Conservation (phyloP, 2,888 invertebrate species). For the Stenoptilia bipunctidactyla region DNA sequence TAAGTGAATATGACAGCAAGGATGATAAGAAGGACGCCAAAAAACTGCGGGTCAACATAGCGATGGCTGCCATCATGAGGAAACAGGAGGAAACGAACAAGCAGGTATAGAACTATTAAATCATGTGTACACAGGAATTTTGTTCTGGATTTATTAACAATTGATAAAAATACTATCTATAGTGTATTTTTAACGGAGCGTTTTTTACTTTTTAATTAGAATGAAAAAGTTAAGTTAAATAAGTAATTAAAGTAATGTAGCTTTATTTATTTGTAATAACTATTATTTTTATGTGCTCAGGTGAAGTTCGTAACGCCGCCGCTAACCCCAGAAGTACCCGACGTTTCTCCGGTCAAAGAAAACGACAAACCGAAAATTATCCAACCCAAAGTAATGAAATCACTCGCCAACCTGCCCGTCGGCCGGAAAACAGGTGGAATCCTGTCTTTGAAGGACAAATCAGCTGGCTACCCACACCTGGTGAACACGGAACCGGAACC, state of each 20-base stretch:
- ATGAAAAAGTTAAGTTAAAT: too few species aligned
- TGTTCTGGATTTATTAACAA: neutral
- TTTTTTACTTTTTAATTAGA: too few species aligned
- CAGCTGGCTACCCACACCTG: slow-evolving; percentile 62
- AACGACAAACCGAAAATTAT: slow-evolving; percentile 44
- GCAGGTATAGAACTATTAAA: slow-evolving; percentile 69
- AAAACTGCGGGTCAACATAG: slow-evolving; percentile 80
- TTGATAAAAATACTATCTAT: too few species aligned
- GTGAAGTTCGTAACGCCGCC: slow-evolving; percentile 71
- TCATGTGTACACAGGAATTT: neutral
- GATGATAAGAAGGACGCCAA: slow-evolving; percentile 56
- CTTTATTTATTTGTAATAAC: neutral
- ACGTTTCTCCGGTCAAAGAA: slow-evolving; percentile 32
- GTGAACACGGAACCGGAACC: slow-evolving; percentile 52
- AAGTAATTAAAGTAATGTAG: neutral
- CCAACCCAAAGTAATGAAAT: slow-evolving; percentile 51
- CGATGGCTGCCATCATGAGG: slow-evolving; percentile 81
- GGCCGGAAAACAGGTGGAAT: slow-evolving; percentile 64
- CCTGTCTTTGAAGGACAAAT: slow-evolving; percentile 64
- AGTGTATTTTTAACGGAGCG: too few species aligned
- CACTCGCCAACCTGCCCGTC: slow-evolving; percentile 48
- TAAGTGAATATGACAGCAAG: slow-evolving; percentile 29
- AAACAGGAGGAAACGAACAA: slow-evolving; percentile 79
- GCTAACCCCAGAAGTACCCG: slow-evolving; percentile 43
- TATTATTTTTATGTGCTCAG: slow-evolving; percentile 27